phyloP scores from a whole-genome alignment of 1,140 invertebrate species.

The Eurosta solidaginis region DNA sequence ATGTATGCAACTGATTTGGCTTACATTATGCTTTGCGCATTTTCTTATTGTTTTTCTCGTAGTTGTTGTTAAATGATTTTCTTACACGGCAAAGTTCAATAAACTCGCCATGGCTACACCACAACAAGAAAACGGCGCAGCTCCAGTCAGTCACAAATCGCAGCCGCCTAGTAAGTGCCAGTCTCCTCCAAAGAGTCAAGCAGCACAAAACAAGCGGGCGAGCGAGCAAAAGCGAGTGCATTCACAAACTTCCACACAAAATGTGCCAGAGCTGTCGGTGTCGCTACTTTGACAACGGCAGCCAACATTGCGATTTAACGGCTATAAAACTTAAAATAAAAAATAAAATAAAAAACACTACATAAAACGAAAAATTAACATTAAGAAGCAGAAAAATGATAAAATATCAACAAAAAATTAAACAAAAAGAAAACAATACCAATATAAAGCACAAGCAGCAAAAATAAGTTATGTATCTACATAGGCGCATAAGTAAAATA shows the following conservation, averaged over 20 bases:
- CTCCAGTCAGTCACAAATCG: not conserved
- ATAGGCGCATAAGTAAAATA: not conserved
- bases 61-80: slow-evolving; percentile 33
- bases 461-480: not conserved
- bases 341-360: too few relatives aligned
- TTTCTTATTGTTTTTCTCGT: not conserved
- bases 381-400: not conserved
- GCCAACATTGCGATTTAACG: slow-evolving; percentile 13
- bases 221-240: slow-evolving; percentile 23
- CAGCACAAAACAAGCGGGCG: not conserved
- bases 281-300: not conserved
- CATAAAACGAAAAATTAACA: not conserved
- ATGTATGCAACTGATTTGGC: slow-evolving; percentile 1
- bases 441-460: not conserved
- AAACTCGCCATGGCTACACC: slow-evolving; percentile 21
- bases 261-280: not conserved
- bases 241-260: slow-evolving; percentile 23
- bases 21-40: slow-evolving; percentile 23
- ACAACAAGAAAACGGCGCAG: slow-evolving; percentile 11
- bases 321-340: slow-evolving; percentile 1
- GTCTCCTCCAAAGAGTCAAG: not conserved
- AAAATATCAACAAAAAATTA: not conserved
- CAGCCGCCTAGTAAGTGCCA: not conserved
- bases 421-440: slow-evolving; percentile 4
- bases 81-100: slow-evolving; percentile 32